Evolutionary conservation across 2,113 vertebrate genomes (phyloP).

Genomic region (Lynx canadensis): DNA sequence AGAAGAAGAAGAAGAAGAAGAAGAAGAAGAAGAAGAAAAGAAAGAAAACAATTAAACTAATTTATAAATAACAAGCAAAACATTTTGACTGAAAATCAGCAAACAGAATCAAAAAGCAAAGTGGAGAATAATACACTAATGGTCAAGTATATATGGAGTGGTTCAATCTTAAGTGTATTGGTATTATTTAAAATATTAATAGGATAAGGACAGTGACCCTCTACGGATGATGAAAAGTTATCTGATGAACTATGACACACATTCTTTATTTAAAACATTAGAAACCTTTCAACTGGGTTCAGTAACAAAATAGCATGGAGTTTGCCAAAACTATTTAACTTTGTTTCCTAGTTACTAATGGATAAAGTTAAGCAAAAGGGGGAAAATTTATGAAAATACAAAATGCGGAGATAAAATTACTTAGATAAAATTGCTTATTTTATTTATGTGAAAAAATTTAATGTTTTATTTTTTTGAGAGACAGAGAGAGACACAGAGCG

Average conservation of each 20-base stretch:
- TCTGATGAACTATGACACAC: not conserved
- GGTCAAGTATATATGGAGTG: not conserved
- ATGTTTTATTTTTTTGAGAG: too few relatives aligned
- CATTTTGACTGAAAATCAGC: not conserved
- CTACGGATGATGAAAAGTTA: not conserved
- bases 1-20: not conserved
- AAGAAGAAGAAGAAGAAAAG: not conserved
- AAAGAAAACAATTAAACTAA: not conserved
- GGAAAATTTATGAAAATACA: not conserved
- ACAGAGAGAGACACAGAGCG: too few relatives aligned
- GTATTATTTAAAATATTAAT: not conserved
- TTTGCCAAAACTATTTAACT: not conserved
- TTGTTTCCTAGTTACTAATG: not conserved
- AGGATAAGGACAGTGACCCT: not conserved
- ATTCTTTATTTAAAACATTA: slow-evolving; percentile 1
- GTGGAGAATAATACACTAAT: not conserved
- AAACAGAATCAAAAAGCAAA: not conserved
- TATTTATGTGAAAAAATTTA: not conserved
- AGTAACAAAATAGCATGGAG: not conserved
- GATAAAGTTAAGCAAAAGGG: not conserved
- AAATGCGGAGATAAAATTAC: not conserved
- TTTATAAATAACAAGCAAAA: not conserved
- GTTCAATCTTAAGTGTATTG: not conserved
- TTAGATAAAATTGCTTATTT: not conserved
- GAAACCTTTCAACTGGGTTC: not conserved